phyloP scores from a whole-genome alignment of 2,113 vertebrate genomes.

The Bos javanicus region DNA sequence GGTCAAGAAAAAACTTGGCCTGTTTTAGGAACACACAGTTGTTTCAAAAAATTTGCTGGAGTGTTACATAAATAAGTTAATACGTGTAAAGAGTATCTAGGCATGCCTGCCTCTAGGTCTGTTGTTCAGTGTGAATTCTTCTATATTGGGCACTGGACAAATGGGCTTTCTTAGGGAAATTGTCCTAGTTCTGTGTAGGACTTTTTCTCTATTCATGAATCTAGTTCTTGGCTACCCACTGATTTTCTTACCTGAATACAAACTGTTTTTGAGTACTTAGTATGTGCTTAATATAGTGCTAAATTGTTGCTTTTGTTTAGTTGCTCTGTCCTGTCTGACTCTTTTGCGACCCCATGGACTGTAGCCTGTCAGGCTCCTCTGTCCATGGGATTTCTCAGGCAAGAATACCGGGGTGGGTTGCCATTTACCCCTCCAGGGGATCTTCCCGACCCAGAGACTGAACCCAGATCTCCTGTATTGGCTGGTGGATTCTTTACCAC shows the following conservation, averaged over 20 bases:
- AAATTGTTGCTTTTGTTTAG: neutral
- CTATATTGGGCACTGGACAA: neutral
- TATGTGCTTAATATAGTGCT: neutral
- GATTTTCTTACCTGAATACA: neutral
- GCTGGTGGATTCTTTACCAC: neutral
- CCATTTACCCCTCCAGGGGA: neutral
- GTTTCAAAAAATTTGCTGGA: neutral
- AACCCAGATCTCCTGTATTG: neutral
- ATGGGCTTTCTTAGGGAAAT: neutral
- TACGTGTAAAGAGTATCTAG: neutral
- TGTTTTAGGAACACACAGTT: no score
- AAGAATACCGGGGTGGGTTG: neutral
- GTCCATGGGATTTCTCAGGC: neutral
- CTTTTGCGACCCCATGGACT: neutral
- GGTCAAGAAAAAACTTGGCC: neutral
- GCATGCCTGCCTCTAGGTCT: no score
- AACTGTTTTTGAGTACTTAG: neutral
- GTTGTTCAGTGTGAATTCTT: neutral
- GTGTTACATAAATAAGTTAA: neutral
- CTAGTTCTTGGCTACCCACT: neutral
- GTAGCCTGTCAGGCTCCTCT: neutral
- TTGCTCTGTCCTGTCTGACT: fast-evolving
- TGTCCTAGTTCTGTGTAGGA: neutral
- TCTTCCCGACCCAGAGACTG: neutral
- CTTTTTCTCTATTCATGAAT: neutral